Evolutionary conservation across 2,888 invertebrate species (phyloP).

Genomic region (Leptopilina myrica): DNA sequence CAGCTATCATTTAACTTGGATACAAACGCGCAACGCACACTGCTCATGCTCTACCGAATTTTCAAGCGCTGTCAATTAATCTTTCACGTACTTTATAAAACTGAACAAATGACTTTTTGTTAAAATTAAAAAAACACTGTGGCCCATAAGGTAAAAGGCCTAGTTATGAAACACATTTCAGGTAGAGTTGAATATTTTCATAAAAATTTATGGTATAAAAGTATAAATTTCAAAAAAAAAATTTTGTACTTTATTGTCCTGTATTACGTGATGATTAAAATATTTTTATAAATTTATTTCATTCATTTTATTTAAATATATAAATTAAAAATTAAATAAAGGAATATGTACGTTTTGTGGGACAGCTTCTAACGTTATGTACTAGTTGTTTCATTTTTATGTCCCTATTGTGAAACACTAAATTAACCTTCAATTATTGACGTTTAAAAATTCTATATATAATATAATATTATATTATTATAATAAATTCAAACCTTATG

Average conservation of each 20-base stretch:
- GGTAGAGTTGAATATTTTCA: background rate
- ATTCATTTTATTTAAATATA: background rate
- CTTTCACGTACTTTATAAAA: too few species aligned
- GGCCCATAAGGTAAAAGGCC: background rate
- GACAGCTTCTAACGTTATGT: background rate
- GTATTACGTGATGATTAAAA: background rate
- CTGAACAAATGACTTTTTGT: too few species aligned
- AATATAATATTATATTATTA: background rate
- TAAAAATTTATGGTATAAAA: background rate
- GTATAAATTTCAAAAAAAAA: background rate
- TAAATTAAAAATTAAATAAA: background rate
- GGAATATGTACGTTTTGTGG: conserved; percentile 6
- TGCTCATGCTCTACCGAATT: too few species aligned
- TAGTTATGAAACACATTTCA: background rate
- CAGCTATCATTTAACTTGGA: too few species aligned
- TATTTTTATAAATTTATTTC: background rate
- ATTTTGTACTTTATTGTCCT: background rate
- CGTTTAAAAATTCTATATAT: background rate
- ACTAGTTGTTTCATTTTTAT: conserved; percentile 24
- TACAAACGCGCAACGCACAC: too few species aligned
- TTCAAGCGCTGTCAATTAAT: too few species aligned
- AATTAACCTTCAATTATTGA: background rate
- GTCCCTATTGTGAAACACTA: background rate
- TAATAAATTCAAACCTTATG: background rate
- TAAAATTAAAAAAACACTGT: too few species aligned